phyloP scores from a whole-genome alignment of 2,113 vertebrate species.

The Podarcis muralis region DNA sequence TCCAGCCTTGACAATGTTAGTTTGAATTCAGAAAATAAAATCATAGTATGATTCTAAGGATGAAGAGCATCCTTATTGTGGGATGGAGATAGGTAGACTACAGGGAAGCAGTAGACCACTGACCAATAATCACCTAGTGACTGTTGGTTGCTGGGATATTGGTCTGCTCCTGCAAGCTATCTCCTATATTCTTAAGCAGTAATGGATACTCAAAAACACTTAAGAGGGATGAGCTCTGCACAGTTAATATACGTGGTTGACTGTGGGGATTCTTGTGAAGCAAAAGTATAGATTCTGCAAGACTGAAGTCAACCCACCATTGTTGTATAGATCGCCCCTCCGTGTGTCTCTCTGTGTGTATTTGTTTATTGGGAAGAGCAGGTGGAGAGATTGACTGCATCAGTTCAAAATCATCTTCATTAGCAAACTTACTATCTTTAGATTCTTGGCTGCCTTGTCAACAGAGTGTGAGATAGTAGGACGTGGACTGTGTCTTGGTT shows the following conservation, averaged over 20 bases:
- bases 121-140: not conserved
- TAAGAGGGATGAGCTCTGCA: not conserved
- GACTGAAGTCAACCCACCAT: not conserved
- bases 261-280: not conserved
- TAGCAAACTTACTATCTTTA: slow-evolving; percentile 49
- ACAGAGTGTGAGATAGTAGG: slow-evolving; percentile 3
- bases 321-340: not conserved
- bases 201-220: not conserved
- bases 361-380: not conserved
- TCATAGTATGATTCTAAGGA: not conserved
- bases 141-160: not conserved
- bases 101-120: not conserved
- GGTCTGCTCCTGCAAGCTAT: not conserved
- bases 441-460: slow-evolving; percentile 55
- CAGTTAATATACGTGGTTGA: not conserved
- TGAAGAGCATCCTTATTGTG: not conserved
- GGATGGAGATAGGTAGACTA: not conserved
- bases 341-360: not conserved
- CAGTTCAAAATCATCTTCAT: not conserved
- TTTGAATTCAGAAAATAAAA: not conserved
- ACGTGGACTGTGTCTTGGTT: slow-evolving; percentile 15
- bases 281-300: not conserved
- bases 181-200: not conserved
- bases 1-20: not conserved
- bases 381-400: not conserved